Evolutionary conservation across 2,797 vertebrate species (phyloP), one percentile per base, ranked within the genome.

Genomic region (Coregonus suidteri): DNA sequence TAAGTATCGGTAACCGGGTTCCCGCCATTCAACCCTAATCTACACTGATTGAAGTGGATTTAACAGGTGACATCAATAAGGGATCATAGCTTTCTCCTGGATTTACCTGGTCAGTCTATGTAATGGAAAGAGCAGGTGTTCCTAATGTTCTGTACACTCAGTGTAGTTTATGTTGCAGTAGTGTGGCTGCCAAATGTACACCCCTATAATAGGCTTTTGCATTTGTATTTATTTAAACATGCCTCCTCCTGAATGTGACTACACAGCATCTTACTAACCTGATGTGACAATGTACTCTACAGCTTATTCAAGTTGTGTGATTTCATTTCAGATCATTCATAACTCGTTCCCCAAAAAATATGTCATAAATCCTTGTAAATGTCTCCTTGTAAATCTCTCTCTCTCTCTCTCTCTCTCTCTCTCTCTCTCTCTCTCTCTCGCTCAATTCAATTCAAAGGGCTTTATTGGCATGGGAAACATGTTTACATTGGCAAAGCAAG

Each of bases 311-410:
- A 79, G 67, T 37, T 30, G 13, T 41, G 25, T 47, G 69, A 75
- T 79, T 81, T 81, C 41, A 13, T 73, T 81, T 76, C 65, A 47
- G 53, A 52, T 20, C 35, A 25, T 80, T 67, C 35, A 76, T 64
- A 31, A 53, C 65, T 20, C 53, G 34, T 75, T 56, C 31, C 41
- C 25, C 68, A 75, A 66, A 71, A 75, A 52, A 18, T 77, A n/a
- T 20, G 30, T 75, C 76, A 71, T 79, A 77, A 47, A 79, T 70
- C 62, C 74, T 37, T 18, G 34, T 31, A 76, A 80, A 67, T 66
- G 18, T 68, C 7, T 25, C 25, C 25, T 25, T 25, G 25, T 25
- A 25, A 25, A 25, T 25, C 25, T 25, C 25, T 25, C 25, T 25
- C 25, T 25, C 25, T 25, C 25, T 25, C 25, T 25, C 25, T 25